These are phyloP conservation scores for Dromiciops gliroides DNA, from an alignment of 2,113 vertebrate genomes.

Conservation along the genomic window DNA sequence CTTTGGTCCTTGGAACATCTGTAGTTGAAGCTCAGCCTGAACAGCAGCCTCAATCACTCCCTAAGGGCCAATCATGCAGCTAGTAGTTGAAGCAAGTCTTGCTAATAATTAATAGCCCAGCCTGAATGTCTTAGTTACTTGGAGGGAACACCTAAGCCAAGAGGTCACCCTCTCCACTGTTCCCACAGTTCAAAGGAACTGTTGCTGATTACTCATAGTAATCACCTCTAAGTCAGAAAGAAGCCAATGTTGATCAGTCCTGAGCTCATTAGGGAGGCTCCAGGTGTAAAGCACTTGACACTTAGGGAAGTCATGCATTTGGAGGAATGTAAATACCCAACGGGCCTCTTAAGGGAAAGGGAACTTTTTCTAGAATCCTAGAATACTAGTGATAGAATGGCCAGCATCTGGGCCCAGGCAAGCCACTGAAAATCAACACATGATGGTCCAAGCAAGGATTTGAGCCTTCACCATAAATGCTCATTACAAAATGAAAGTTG, in stretches of 20 bases:
- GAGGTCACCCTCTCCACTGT: neutral
- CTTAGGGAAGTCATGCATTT: neutral
- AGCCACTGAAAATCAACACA: neutral
- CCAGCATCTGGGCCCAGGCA: neutral
- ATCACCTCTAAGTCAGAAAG: neutral
- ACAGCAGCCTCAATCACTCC: constrained; percentile 22
- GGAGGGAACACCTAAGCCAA: neutral
- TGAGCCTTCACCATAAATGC: neutral
- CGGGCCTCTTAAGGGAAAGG: neutral
- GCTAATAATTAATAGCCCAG: neutral
- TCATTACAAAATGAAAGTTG: neutral
- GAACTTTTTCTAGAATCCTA: neutral
- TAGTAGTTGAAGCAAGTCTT: constrained; percentile 68
- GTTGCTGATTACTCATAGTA: neutral
- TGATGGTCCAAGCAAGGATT: neutral
- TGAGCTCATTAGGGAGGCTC: neutral
- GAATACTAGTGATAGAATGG: neutral
- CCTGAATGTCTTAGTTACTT: constrained; percentile 79
- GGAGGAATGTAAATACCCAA: neutral
- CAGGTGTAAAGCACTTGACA: neutral
- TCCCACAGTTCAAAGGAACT: neutral
- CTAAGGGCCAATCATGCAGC: constrained; percentile 59
- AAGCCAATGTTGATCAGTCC: neutral
- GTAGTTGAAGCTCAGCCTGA: neutral
- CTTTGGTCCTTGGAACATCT: neutral